Base-by-base conservation (phyloP, 1,140 invertebrate genomes). In the Megathymus violae region DNA sequence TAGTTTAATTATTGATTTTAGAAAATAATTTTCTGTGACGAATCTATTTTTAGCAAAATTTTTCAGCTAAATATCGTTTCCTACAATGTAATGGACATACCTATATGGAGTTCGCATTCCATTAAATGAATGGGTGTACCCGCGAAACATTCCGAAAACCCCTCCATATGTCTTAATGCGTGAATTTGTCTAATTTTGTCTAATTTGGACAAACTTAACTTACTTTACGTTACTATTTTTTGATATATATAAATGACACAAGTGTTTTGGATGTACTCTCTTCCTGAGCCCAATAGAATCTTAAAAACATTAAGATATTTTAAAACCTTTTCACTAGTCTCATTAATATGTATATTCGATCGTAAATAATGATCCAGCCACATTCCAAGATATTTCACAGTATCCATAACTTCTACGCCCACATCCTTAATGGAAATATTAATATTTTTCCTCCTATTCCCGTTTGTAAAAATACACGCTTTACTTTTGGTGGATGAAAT, bases 341-440 rank as follows among this genome's bases (percentile, higher is more conserved):
- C 27, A 10, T 31, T 62, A 13, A 67, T 67, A 31, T 71, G 62
- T 56, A 48, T 71, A 1, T 27, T 16, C 69, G 64, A 71, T 44
- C 62, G 41, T 1, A 67, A 47, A 9, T 56, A 64, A 1, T 38
- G 1, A 41, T 67, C 64, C 44, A 71, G 43, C 61, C 61, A 71
- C 11, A 67, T 14, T n/a, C 69, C 64, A 22, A 71, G 43, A 56
- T 71, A 71, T 44, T 71, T 67, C 15, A 62, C 17, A 58, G 27
- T 14, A 14, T 62, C 19, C 19, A 22, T 43, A 0, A 62, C 48
- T 17, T 25, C 25, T 44, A 31, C 14, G 2, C 5, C 5, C 2
- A 3, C 5, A 44, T 5, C 16, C 13, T 22, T 22, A 22, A 22
- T 22, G 19, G 5, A 22, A 22, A 22, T 2, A 22, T 22, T 22